Percentiles rank a stretch among this genome's conserved stretches.
Evolutionary conservation across 1,140 invertebrate species (phyloP).

Genomic region (Drosophila lacteicornis): DNA sequence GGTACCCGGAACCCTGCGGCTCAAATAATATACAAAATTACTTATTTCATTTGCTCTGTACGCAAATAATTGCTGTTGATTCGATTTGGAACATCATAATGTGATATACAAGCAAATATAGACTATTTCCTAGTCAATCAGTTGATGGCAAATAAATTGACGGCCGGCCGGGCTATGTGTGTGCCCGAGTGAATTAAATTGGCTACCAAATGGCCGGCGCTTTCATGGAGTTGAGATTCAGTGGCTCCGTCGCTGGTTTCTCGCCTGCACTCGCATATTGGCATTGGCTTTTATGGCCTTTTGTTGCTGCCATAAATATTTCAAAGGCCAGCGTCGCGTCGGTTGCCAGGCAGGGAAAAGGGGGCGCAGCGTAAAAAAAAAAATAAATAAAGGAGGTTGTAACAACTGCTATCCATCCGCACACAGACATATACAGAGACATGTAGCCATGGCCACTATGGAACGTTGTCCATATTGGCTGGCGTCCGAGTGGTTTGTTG

Average conservation of each 20-base stretch:
- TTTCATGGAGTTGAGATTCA: constrained; percentile 39
- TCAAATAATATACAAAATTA: constrained; percentile 16
- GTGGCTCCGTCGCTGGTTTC: constrained; percentile 21
- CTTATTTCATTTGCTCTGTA: constrained; percentile 31
- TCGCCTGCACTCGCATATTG: constrained; percentile 52
- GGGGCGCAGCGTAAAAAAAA: neutral
- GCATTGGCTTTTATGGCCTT: constrained; percentile 46
- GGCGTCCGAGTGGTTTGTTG: constrained; percentile 37
- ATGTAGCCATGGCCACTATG: constrained; percentile 10
- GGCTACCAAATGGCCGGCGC: constrained; percentile 42
- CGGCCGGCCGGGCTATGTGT: neutral
- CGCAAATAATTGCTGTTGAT: constrained; percentile 50
- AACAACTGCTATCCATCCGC: constrained; percentile 40
- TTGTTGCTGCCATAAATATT: constrained; percentile 55
- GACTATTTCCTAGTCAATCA: constrained; percentile 41
- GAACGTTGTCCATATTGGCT: constrained; percentile 42
- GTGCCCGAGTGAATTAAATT: constrained; percentile 43
- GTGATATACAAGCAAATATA: constrained; percentile 39
- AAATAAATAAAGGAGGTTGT: constrained; percentile 16
- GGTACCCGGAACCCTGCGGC: neutral
- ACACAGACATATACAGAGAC: constrained; percentile 5
- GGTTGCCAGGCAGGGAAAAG: constrained; percentile 17
- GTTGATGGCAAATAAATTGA: constrained; percentile 47
- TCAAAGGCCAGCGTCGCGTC: constrained; percentile 43
- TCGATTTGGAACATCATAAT: constrained; percentile 33